Conservation (phyloP, 35 echinoderm and acorn worm species). For the Apostichopus parvimensis region DNA sequence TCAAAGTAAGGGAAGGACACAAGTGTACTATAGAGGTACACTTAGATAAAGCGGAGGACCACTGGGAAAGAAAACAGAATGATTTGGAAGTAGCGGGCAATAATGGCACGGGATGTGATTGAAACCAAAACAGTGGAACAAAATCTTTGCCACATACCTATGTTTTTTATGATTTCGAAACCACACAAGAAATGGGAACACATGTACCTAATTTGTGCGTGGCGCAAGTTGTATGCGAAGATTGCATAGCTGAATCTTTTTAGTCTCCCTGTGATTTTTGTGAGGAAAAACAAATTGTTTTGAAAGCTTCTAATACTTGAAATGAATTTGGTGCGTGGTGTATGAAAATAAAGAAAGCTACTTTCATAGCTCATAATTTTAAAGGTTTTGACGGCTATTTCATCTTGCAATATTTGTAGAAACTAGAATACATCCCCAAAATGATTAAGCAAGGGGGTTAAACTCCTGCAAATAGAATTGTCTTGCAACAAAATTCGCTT, state of each 20-base stretch:
- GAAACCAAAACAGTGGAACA: background rate
- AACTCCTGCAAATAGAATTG: slow-evolving; percentile 51
- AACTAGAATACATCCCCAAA: slow-evolving; percentile 37
- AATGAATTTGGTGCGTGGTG: slow-evolving; percentile 63
- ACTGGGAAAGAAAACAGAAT: slow-evolving; percentile 9
- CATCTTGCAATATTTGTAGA: slow-evolving; percentile 65
- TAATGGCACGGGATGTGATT: background rate
- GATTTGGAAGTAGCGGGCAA: slow-evolving; percentile 9
- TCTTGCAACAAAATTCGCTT: slow-evolving; percentile 44
- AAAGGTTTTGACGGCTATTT: slow-evolving; percentile 48
- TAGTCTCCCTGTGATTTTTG: slow-evolving; percentile 45
- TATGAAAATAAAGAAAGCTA: slow-evolving; percentile 16
- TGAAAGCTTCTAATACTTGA: slow-evolving; percentile 45
- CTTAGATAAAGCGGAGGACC: slow-evolving; percentile 22
- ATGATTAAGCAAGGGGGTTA: slow-evolving; percentile 63
- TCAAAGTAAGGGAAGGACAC: slow-evolving; percentile 26
- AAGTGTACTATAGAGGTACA: slow-evolving; percentile 40
- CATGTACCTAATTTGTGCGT: slow-evolving; percentile 71
- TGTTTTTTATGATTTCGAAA: slow-evolving; percentile 47
- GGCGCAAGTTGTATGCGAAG: slow-evolving; percentile 57
- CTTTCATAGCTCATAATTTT: slow-evolving; percentile 75
- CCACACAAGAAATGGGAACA: slow-evolving; percentile 16
- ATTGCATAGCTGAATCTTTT: slow-evolving; percentile 14
- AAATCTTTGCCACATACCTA: slow-evolving; percentile 27
- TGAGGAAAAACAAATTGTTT: slow-evolving; percentile 49